Conservation (phyloP, 23 tunicate species). For the Corella eumyota region DNA sequence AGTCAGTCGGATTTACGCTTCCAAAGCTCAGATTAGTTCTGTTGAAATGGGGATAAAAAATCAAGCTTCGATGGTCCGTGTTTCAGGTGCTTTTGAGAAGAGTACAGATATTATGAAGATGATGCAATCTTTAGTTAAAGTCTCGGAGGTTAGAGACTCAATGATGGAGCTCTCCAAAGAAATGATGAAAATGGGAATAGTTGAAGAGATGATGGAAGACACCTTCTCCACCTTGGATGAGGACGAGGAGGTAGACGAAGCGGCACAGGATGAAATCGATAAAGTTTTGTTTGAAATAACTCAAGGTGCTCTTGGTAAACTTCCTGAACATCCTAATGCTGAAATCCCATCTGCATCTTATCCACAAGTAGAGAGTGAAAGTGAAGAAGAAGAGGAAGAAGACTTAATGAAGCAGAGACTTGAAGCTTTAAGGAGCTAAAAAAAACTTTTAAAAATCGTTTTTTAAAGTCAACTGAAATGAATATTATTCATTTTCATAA, state of each 20-base stretch:
- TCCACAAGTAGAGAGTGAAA: too few relatives aligned
- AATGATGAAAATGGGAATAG: slow-evolving; percentile 98
- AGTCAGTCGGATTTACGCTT: slow-evolving; percentile 58
- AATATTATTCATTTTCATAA: too few relatives aligned
- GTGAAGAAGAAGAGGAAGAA: slow-evolving; percentile 17
- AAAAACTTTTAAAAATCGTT: too few relatives aligned
- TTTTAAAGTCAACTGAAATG: too few relatives aligned
- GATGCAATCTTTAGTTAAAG: slow-evolving; percentile 71
- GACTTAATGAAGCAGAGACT: slow-evolving; percentile 25
- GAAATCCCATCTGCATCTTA: too few relatives aligned
- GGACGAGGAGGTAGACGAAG: slow-evolving; percentile 77
- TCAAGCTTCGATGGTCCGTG: slow-evolving; percentile 79
- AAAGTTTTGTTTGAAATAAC: slow-evolving; percentile 93
- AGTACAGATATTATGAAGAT: slow-evolving; percentile 79
- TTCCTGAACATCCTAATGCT: slow-evolving; percentile 67
- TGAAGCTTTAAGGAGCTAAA: slow-evolving; percentile 20
- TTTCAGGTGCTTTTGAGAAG: slow-evolving; percentile 90
- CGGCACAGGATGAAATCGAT: slow-evolving; percentile 90
- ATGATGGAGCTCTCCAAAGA: slow-evolving; percentile 92
- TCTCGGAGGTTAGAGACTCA: slow-evolving; percentile 68
- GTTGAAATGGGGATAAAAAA: slow-evolving; percentile 83
- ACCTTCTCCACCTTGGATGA: slow-evolving; percentile 66
- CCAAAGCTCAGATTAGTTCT: slow-evolving; percentile 87
- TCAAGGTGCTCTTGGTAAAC: slow-evolving; percentile 45
- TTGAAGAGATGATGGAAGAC: slow-evolving; percentile 97